These are phyloP conservation scores for Chrysemys picta DNA, from an alignment of 2,113 vertebrate species.

Conservation along the genomic window DNA sequence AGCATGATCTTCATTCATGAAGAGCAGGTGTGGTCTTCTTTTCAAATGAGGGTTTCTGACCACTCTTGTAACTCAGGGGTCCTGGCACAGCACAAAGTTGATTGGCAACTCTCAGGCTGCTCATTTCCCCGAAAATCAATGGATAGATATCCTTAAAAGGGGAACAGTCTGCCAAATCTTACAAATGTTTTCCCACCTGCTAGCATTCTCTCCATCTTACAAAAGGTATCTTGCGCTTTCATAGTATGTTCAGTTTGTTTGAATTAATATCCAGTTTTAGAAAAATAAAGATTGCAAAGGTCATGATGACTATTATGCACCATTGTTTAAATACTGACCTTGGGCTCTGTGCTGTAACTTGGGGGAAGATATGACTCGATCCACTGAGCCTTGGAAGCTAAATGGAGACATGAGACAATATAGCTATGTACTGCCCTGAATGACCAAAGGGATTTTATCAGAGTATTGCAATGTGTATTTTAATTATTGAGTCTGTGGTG, in stretches of 20 bases:
- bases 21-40: not conserved
- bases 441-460: not conserved
- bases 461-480: not conserved
- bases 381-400: not conserved
- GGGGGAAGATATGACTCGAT: not conserved
- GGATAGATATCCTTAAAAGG: not conserved
- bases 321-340: not conserved
- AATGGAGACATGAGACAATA: not conserved
- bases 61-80: not conserved
- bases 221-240: not conserved
- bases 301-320: not conserved
- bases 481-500: not conserved
- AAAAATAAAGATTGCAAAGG: not conserved
- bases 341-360: not conserved
- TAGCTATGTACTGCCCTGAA: not conserved
- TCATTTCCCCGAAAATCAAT: not conserved
- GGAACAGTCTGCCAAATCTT: not conserved
- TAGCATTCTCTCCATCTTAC: not conserved
- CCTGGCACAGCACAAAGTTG: not conserved
- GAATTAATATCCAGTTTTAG: not conserved
- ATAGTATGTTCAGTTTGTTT: not conserved
- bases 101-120: not conserved
- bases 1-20: not conserved
- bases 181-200: not conserved
- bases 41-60: not conserved